phyloP scores from a whole-genome alignment of 1,140 invertebrate species.

The Leucophenga varia region DNA sequence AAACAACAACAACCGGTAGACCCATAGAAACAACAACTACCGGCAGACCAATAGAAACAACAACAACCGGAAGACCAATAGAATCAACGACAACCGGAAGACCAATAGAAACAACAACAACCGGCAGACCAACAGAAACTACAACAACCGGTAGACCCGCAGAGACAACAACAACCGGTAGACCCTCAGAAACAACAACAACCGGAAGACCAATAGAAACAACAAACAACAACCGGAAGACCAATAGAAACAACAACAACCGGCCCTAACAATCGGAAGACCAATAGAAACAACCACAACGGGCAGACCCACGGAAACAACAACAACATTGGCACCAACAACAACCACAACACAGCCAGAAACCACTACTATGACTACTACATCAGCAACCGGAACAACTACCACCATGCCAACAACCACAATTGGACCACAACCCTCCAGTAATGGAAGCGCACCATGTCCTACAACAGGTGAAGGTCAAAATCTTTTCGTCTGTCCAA shows the following conservation, averaged over 20 bases:
- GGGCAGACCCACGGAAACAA: slow-evolving; percentile 19
- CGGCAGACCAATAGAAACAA: slow-evolving; percentile 24
- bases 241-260: slow-evolving; percentile 18
- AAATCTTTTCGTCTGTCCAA: slow-evolving; percentile 72
- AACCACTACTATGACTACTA: slow-evolving; percentile 22
- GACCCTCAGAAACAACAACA: slow-evolving; percentile 27
- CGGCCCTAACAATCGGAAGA: slow-evolving; percentile 22
- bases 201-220: slow-evolving; percentile 22
- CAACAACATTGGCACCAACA: slow-evolving; percentile 26
- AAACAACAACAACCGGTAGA: slow-evolving; percentile 30
- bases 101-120: slow-evolving; percentile 20
- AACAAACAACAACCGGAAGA: slow-evolving; percentile 15
- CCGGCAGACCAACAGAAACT: slow-evolving; percentile 8
- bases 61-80: slow-evolving; percentile 19
- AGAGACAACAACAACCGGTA: slow-evolving; percentile 22
- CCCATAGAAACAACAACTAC: slow-evolving; percentile 37
- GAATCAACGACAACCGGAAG: slow-evolving; percentile 28
- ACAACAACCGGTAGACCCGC: slow-evolving; percentile 43
- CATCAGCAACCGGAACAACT: slow-evolving; percentile 24
- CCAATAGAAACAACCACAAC: slow-evolving; percentile 19
- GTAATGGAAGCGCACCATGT: slow-evolving; percentile 49
- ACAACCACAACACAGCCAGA: slow-evolving; percentile 18
- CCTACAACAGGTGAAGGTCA: slow-evolving; percentile 66
- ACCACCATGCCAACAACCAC: slow-evolving; percentile 29
- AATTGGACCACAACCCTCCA: slow-evolving; percentile 32